A percentile compares a stretch with the other conserved stretches of the same genome.
phyloP scores from a whole-genome alignment of 2,113 vertebrate species.

The Ondatra zibethicus region DNA sequence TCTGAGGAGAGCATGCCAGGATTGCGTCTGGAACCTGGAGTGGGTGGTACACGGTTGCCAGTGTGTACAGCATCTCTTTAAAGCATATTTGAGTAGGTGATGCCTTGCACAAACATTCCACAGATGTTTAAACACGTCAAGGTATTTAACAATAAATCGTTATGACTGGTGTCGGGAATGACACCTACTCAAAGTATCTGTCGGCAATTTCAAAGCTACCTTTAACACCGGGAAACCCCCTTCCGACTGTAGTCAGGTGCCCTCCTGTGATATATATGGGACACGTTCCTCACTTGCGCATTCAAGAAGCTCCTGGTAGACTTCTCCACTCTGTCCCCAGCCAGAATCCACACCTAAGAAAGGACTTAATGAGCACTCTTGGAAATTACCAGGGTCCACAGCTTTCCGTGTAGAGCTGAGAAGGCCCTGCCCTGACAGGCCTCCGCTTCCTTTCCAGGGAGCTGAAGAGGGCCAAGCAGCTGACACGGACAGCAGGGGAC shows the following conservation, averaged over 20 bases:
- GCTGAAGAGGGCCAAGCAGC: no score
- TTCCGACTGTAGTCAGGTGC: not conserved
- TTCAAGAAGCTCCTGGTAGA: not conserved
- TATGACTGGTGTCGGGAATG: not conserved
- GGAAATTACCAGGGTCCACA: not conserved
- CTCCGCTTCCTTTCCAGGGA: not conserved
- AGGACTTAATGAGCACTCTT: not conserved
- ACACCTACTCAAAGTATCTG: not conserved
- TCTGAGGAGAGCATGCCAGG: not conserved
- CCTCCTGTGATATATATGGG: not conserved
- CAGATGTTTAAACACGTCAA: not conserved
- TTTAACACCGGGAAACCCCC: not conserved
- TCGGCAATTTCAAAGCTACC: not conserved
- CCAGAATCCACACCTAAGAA: not conserved
- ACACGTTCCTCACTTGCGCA: not conserved
- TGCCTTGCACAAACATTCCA: not conserved
- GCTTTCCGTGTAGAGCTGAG: not conserved
- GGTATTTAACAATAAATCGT: conserved; percentile 8
- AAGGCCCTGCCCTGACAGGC: not conserved
- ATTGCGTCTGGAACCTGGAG: not conserved
- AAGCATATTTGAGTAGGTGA: not conserved
- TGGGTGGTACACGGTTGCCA: not conserved
- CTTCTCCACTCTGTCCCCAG: not conserved
- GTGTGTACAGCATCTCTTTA: not conserved
- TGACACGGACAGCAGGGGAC: no score